Evolutionary conservation across 2,113 vertebrate species (phyloP), one percentile per base, ranked within the genome.

Genomic region (Myotis brandtii): DNA sequence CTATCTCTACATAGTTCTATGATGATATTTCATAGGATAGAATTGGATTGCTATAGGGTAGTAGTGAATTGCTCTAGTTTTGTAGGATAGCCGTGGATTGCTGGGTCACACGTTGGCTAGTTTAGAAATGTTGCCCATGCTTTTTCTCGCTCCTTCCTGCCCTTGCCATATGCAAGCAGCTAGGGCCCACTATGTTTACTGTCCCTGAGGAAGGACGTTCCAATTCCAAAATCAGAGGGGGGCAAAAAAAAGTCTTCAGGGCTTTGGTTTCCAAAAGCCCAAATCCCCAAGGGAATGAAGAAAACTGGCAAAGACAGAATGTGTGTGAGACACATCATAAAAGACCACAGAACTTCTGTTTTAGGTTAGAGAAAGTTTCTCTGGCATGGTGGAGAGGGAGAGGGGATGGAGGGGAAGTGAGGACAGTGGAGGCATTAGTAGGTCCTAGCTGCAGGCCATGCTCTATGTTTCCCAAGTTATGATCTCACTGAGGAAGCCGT

Each of bases 311-410:
- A 80, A 89, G 43, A 84, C 66, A 69, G 81, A 93, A 79, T 67
- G 32, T 89, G 66, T 83, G 70, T 73, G 86, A 93, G 89, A 94
- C 84, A 86, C 69, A 84, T 89, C 79, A 69, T 72, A 83, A 66
- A 95, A 75, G 91, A 91, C 82, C 12, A 0, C 37, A 96, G 80
- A 72, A 91, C 69, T 94, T 97, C 79, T 95, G 64, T 86, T 89
- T 94, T 48, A 80, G 92, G 76, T 94, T 84, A 95, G 80, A 66
- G 72, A 88, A 93, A 67, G 69, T 83, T 93, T 91, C 75, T 94
- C 75, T 91, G 86, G 77, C n/a, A 25, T 62, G 27, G 32, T 79
- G 40, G 66, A 23, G 70, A 9, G 43, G 46, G 13, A 25, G 43
- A 32, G 32, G 18, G 2, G 9, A 6, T 6, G 27, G 79, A 82